phyloP scores from a whole-genome alignment of 1,140 invertebrate genomes.

The Magallana ariakensis region DNA sequence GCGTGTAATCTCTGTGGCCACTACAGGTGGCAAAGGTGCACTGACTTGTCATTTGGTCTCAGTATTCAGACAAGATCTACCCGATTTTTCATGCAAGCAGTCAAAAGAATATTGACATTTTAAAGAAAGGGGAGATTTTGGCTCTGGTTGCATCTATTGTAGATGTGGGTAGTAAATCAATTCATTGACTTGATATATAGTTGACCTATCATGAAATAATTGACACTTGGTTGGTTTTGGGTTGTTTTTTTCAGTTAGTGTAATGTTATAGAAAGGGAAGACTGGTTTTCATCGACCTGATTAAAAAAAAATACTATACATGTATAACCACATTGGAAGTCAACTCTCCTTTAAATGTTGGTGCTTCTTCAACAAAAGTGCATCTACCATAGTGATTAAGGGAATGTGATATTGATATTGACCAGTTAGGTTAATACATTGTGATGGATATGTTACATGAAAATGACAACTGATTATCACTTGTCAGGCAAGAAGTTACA shows the following conservation, averaged over 20 bases:
- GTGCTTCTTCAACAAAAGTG: neutral
- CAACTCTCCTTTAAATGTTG: neutral
- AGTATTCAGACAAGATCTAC: conserved; percentile 11
- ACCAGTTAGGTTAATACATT: neutral
- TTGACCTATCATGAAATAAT: conserved; percentile 14
- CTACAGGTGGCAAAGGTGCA: conserved; percentile 14
- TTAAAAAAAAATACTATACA: too few species aligned
- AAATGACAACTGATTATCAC: conserved; percentile 13
- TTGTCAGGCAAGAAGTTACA: neutral
- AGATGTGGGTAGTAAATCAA: neutral
- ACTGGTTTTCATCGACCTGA: too few species aligned
- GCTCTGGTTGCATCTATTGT: neutral
- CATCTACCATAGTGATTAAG: neutral
- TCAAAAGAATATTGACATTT: neutral
- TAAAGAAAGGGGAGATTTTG: neutral
- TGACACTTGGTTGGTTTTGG: neutral
- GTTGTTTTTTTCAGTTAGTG: too few species aligned
- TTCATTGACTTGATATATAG: neutral
- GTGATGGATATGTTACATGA: neutral
- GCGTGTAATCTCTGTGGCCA: conserved; percentile 18
- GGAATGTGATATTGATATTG: neutral
- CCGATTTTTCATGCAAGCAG: neutral
- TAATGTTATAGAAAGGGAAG: too few species aligned
- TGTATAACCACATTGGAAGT: too few species aligned
- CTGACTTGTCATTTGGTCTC: conserved; percentile 27